Base-by-base conservation (phyloP, 2,888 invertebrate genomes). In the Himalopsyche anomala region DNA sequence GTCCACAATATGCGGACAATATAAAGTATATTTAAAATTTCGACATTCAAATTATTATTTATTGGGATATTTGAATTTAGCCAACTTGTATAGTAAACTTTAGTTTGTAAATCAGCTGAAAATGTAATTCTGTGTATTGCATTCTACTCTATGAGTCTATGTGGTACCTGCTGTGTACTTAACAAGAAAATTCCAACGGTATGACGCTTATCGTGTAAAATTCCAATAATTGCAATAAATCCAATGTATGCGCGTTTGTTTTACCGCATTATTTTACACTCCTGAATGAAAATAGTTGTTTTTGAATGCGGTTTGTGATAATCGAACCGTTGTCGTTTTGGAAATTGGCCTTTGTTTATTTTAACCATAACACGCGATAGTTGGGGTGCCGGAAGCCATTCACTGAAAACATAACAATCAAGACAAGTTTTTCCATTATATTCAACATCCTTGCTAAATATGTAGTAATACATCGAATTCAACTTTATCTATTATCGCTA, bases 131-230 rank as follows among this genome's bases (percentile, higher is more conserved):
- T 15, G 56, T 62, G 19, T 62, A 28, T 11, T 19, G 62, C 28
- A 62, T 62, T 62, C 9, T 74, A 2, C 62, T 9, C 38, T 74
- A 12, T 38, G 51, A 12, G 19, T 9, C 38, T 74, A 12, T 74
- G 51, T 12, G 19, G 36, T 12, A 38, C 74, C 36, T 74, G 74
- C 15, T 74, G 74, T 74, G 74, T 74, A 74, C 74, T 74, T 74
- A 74, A 74, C 74, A 38, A 74, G 74, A 74, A 74, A 74, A 74
- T 74, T 74, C 38, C 74, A 36, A 15, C 36, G 38, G 36, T 5
- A 36, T 74, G 74, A 74, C 74, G 74, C 28, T 74, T 74, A 74
- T 74, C 74, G 36, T 36, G 74, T 74, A 74, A 74, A 74, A 74
- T 19, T 74, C 74, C 74, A 38, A 74, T 74, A 74, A 74, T 19